Base-by-base conservation (phyloP, 2,888 invertebrate genomes). In the Lochmaea crataegi region DNA sequence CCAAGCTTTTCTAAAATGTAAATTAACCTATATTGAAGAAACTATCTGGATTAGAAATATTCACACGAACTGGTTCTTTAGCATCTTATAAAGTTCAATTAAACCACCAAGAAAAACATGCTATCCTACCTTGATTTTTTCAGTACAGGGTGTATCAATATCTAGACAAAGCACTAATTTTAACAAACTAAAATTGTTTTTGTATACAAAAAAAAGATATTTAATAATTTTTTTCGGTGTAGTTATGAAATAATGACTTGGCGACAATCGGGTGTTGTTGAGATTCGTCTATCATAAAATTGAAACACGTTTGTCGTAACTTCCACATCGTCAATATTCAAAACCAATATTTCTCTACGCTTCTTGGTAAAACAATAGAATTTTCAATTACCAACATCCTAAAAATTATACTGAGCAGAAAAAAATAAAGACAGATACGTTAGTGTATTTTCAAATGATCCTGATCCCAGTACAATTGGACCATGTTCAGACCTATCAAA, bases 11-110 rank as follows among this genome's bases (percentile, higher is more conserved):
- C 74, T 76, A 76, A 71, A 78, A 80, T 80, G 79, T 78, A 78
- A 80, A 80, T 79, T 77, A 78, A 78, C 76, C 78, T 77, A 77
- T 76, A 79, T 79, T 76, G 76, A 79, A 78, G 77, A 77, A 77
- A 72, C 69, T 75, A 75, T 76, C 78, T 76, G 78, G 75, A 80
- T 80, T 79, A 79, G 77, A 79, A 79, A 75, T 77, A 80, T 77
- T 79, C 78, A 79, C 77, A 78, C 11, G 42, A 79, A 79, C 80
- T 76, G 77, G 79, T 80, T 80, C 77, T 77, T 71, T 75, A 72
- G 76, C 73, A 76, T 78, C 76, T 75, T 75, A 68, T 75, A 77
- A 75, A 74, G 76, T 75, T 78, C 77, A 76, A 78, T 78, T 77
- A 76, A 77, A 79, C 64, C 69, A 69, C 72, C 73, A 61, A 71